phyloP scores from a whole-genome alignment of 2,797 vertebrate species.

The Myotis findleyi region DNA sequence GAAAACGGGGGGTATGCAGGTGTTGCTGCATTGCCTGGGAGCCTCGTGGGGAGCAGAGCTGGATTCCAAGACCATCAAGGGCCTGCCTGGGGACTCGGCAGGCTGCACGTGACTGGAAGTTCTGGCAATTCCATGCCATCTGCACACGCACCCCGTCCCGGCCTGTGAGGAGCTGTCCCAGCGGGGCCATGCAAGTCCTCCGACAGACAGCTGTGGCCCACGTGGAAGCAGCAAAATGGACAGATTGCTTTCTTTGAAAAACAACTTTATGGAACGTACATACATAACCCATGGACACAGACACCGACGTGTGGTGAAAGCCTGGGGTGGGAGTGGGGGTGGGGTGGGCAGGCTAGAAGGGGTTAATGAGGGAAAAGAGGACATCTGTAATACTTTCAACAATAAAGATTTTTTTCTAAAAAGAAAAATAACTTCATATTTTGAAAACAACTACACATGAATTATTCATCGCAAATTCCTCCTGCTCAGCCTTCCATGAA shows the following conservation, averaged over 20 bases:
- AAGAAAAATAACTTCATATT: constrained; percentile 58
- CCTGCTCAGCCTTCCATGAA: constrained; percentile 55
- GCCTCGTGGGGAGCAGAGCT: rapidly evolving
- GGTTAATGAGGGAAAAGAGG: too few species aligned
- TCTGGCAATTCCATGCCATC: neutral
- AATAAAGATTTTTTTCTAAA: too few species aligned
- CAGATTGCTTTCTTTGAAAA: constrained; percentile 51
- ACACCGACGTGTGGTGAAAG: too few species aligned
- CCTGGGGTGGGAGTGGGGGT: too few species aligned
- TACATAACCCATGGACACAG: too few species aligned
- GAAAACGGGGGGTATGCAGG: neutral
- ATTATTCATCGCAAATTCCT: constrained; percentile 77
- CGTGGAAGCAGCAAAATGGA: neutral
- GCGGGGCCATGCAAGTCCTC: rapidly evolving
- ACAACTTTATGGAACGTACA: constrained; percentile 10
- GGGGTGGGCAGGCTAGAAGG: too few species aligned
- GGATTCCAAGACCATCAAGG: neutral
- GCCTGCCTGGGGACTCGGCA: neutral
- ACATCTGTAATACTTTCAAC: too few species aligned
- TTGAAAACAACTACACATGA: constrained; percentile 75
- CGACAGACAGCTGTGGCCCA: neutral
- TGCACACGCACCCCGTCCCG: rapidly evolving
- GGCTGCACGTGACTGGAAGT: neutral
- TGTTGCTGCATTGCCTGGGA: neutral
- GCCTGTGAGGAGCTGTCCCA: neutral